Base-by-base conservation (phyloP, 2,888 invertebrate species). In the Harmothoe impar region DNA sequence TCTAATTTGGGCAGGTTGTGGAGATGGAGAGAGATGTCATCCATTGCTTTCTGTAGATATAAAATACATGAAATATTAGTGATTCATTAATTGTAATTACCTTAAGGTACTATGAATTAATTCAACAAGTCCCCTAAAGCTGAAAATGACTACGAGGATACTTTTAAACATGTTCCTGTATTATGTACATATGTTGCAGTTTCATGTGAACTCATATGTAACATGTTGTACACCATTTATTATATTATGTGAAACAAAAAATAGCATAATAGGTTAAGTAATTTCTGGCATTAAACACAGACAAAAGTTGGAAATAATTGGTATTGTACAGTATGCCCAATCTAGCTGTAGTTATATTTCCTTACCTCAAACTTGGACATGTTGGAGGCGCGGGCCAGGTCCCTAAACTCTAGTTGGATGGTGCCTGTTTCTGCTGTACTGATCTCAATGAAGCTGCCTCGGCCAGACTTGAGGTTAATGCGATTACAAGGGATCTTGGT, bases 371-470 rank as follows among this genome's bases (percentile, higher is more conserved):
- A 99, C 93, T 97, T 97, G 0, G 97, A 97, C 94, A 98, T 97
- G 15, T 97, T 97, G 15, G 98, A 97, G 52, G 97, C 97, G 89
- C 98, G 96, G 92, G 98, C 98, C 1, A 99, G 96, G 96, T 99
- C 99, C 89, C 99, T 97, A 95, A 99, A 99, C 96, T 99, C 99
- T 90, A 99, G 96, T 95, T 99, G 99, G 90, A 99, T 97, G 0
- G 99, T 99, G 0, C 99, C 98, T 0, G 99, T 99, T 96, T 99
- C 99, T 0, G 99, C 98, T 0, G 99, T 98, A 91, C 98, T 98
- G 95, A 92, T 93, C 85, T 92, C 91, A 1, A 84, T 89, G 84
- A 92, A 93, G 29, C 98, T 98, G 0, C 98, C 98, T 43, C 97
- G 97, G 0, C 98, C 98, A 99, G 99, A 97, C 23, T 97, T 97